Conservation (phyloP, 1,140 invertebrate genomes). For the Pteromalus puparum region DNA sequence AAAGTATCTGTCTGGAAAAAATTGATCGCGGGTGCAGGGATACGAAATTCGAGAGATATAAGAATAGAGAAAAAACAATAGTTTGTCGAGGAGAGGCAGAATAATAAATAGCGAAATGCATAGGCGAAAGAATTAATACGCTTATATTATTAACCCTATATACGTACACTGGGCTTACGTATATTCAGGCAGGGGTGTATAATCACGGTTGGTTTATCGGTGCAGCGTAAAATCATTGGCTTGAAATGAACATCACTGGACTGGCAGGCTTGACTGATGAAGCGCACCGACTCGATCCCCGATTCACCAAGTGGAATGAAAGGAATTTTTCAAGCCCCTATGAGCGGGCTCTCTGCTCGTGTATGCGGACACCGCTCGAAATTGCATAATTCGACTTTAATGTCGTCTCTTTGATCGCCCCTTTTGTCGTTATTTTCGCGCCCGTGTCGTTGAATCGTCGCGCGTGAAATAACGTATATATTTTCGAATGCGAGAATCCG, state of each 20-base stretch:
- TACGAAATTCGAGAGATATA: background rate
- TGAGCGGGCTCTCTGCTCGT: background rate
- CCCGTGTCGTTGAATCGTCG: too few relatives aligned
- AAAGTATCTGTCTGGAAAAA: background rate
- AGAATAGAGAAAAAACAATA: background rate
- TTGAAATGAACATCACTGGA: slow-evolving; percentile 24
- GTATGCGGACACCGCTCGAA: too few relatives aligned
- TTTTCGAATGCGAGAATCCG: too few relatives aligned
- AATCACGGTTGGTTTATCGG: slow-evolving; percentile 5
- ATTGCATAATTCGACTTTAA: slow-evolving; percentile 1
- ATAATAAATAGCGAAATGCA: background rate
- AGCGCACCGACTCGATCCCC: slow-evolving; percentile 52
- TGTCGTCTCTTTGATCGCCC: background rate
- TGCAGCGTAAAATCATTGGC: slow-evolving; percentile 7
- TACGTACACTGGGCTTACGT: background rate
- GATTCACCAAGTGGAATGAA: slow-evolving; percentile 50
- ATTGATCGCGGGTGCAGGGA: background rate
- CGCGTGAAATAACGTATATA: too few relatives aligned
- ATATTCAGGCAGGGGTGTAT: background rate
- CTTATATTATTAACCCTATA: background rate
- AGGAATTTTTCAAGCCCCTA: slow-evolving; percentile 28
- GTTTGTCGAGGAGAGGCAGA: background rate
- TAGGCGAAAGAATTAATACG: background rate
- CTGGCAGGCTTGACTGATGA: slow-evolving; percentile 39
- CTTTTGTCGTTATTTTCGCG: too few relatives aligned